These are phyloP conservation scores for Phylloscopus whistleri DNA, from an alignment of 2,113 vertebrate genomes.

Conservation along the genomic window DNA sequence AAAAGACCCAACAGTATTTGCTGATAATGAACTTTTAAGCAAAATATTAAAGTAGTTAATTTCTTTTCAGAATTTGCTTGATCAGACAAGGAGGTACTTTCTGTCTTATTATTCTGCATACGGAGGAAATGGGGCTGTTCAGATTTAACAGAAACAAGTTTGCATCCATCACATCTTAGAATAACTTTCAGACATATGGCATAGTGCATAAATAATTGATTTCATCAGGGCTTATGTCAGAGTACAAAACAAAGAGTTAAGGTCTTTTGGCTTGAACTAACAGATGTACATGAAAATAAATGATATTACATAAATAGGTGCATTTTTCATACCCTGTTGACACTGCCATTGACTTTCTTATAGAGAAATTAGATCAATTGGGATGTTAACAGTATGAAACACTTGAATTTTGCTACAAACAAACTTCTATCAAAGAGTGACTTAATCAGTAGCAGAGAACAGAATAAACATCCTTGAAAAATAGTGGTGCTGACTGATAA, in stretches of 20 bases:
- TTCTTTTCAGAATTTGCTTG: neutral
- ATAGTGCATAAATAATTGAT: neutral
- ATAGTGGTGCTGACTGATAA: neutral
- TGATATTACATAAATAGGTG: neutral
- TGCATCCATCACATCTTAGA: neutral
- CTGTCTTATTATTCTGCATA: neutral
- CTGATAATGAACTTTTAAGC: neutral
- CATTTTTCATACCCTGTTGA: neutral
- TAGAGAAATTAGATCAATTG: neutral
- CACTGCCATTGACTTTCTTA: neutral
- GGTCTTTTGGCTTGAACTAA: neutral
- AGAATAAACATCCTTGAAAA: neutral
- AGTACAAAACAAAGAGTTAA: neutral
- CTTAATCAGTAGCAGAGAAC: neutral
- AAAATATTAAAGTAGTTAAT: neutral
- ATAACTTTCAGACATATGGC: neutral
- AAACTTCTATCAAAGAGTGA: neutral
- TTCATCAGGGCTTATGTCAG: neutral
- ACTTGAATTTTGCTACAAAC: neutral
- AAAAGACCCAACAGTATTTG: neutral
- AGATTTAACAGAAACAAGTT: neutral
- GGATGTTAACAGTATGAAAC: neutral
- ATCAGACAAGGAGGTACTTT: neutral
- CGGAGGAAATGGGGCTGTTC: neutral
- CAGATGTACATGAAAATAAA: neutral